These are phyloP conservation scores for Strix occidentalis DNA, from an alignment of 2,797 vertebrate species.

Conservation along the genomic window DNA sequence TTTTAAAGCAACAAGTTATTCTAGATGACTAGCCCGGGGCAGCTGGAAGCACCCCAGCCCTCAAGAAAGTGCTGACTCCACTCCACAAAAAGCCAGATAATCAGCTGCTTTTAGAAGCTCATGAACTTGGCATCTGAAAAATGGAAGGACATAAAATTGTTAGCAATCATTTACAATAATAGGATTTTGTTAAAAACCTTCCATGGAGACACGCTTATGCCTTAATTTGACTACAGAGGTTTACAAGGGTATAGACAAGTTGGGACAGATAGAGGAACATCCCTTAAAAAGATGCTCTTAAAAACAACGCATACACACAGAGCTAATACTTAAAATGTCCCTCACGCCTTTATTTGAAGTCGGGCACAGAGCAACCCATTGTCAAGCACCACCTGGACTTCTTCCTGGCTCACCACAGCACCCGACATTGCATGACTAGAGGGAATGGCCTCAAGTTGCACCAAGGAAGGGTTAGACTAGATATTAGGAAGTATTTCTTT, in stretches of 20 bases:
- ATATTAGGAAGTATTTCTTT: too few species aligned
- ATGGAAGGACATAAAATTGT: neutral
- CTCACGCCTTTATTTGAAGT: neutral
- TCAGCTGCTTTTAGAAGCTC: constrained; percentile 19
- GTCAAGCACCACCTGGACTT: neutral
- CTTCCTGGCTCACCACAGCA: neutral
- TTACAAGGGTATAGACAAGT: constrained; percentile 17
- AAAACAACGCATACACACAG: neutral
- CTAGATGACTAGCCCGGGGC: constrained; percentile 15
- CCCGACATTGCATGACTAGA: accelerated
- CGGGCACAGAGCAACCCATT: neutral
- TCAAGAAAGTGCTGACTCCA: constrained; percentile 41
- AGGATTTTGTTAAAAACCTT: constrained; percentile 13
- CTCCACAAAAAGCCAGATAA: constrained; percentile 12
- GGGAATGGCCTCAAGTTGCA: too few species aligned
- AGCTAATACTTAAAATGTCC: neutral
- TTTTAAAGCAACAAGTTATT: neutral
- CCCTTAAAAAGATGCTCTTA: neutral
- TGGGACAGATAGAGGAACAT: neutral
- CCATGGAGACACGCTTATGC: neutral
- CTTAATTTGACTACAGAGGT: neutral
- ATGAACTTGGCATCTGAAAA: constrained; percentile 3
- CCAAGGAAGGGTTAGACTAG: too few species aligned
- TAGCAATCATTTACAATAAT: neutral
- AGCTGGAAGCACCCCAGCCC: constrained; percentile 34